Base-by-base conservation (phyloP, 1,140 invertebrate species). In the Drosophila watanabei region DNA sequence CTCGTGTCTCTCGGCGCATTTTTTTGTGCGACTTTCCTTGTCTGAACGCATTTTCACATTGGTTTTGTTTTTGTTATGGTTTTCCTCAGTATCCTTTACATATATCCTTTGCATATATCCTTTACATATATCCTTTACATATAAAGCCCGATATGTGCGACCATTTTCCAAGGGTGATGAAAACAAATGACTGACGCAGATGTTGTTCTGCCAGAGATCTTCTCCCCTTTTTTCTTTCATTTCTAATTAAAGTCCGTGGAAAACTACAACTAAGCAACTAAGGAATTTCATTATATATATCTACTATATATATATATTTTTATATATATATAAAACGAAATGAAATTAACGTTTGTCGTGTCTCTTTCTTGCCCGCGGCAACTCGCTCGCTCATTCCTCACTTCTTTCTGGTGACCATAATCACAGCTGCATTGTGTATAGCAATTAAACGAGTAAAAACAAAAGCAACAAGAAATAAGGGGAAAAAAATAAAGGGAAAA, bases 361-460 rank as follows among this genome's bases (percentile, higher is more conserved):
- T 54, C 18, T 54, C 18, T 45, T 28, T 48, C 13, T 61, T 66
- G n/a, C 24, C 28, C 28, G 48, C 48, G 49, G 49, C 49, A 32
- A 32, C 49, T 45, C 41, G 20, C 49, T 48, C 16, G 41, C 46
- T 43, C 16, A 46, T 49, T 56, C 48, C 30, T 41, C 71, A 75
- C 56, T 65, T 64, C 45, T 78, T 65, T 64, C 45, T 78, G 52
- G 56, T 63, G 75, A 51, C 70, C 61, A 84, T 84, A 84, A 84
- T 84, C 81, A 84, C 81, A 84, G 60, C 65, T 89, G 83, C 78
- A 89, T 71, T 88, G 72, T 88, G 58, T 65, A 24, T 33, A 60
- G 71, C 78, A 79, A 86, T 82, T 66, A 79, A 70, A 39, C 33
- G 45, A 54, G 51, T 45, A 65, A 35, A n/a, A 35, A 16, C 14